Percentiles rank a stretch among this genome's conserved stretches.
These are phyloP conservation scores for Theonella swinhoei DNA, from an alignment of 37 sponge, comb jelly and placozoan genomes.

Conservation along the genomic window DNA sequence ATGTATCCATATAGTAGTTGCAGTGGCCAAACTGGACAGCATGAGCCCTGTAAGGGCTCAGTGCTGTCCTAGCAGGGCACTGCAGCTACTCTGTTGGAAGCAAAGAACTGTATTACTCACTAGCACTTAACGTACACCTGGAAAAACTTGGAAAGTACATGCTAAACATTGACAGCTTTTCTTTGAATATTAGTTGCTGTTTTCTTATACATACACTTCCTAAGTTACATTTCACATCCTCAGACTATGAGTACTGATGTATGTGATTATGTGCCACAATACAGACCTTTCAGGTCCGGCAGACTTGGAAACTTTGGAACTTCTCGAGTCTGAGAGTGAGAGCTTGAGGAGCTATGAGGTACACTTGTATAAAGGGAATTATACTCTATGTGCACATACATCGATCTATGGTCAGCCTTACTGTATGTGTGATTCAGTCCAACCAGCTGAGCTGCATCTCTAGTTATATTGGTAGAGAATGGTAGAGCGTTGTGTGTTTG, in stretches of 20 bases:
- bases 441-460: no score
- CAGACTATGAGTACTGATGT: neutral
- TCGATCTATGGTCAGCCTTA: neutral
- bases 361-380: neutral
- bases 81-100: no score
- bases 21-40: no score
- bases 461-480: no score
- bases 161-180: neutral
- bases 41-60: no score
- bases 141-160: no score
- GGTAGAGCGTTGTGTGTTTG: no score
- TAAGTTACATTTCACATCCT: neutral
- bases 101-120: neutral
- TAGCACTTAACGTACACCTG: no score
- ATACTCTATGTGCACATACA: neutral
- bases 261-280: neutral
- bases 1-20: no score
- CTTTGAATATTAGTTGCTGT: neutral
- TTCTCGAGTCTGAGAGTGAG: slow-evolving; percentile 40
- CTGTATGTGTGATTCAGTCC: no score
- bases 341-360: slow-evolving; percentile 52
- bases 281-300: slow-evolving; percentile 17
- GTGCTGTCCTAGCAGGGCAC: no score
- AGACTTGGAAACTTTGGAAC: slow-evolving; percentile 45
- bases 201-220: neutral